Percentiles rank a stretch among this genome's conserved stretches.
These are phyloP conservation scores for Nymphalis io DNA, from an alignment of 1,140 invertebrate genomes.

Conservation along the genomic window DNA sequence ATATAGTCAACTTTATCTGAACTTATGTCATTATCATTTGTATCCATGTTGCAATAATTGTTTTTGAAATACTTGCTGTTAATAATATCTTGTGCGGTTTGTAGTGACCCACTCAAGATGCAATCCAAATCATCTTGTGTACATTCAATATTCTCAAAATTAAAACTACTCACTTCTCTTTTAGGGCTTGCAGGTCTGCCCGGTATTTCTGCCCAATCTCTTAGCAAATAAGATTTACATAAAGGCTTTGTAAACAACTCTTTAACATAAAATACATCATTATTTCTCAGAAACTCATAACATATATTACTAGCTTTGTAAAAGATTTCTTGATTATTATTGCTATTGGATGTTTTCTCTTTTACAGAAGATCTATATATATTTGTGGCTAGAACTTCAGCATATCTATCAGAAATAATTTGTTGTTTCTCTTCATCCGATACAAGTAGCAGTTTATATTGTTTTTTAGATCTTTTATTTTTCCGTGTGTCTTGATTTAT, in stretches of 20 bases:
- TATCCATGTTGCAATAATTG: slow-evolving; percentile 3
- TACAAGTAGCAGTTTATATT: slow-evolving; percentile 59
- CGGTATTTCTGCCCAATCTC: slow-evolving; percentile 74
- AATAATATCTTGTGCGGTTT: slow-evolving; percentile 48
- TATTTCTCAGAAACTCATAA: slow-evolving; percentile 58
- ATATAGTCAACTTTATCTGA: not conserved
- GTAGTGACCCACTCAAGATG: slow-evolving; percentile 62
- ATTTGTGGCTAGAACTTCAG: slow-evolving; percentile 61
- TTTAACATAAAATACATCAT: slow-evolving; percentile 76
- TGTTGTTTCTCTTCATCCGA: slow-evolving; percentile 59
- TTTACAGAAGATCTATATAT: slow-evolving; percentile 35
- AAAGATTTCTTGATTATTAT: slow-evolving; percentile 40
- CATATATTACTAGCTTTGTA: slow-evolving; percentile 52
- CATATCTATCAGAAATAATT: slow-evolving; percentile 62
- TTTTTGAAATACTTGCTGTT: slow-evolving; percentile 34
- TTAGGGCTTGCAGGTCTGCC: slow-evolving; percentile 71
- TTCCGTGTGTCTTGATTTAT: slow-evolving; percentile 43
- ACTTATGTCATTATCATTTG: not conserved
- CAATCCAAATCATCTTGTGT: slow-evolving; percentile 64
- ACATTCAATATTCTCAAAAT: slow-evolving; percentile 57
- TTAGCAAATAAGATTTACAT: slow-evolving; percentile 65
- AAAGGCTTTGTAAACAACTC: slow-evolving; percentile 53
- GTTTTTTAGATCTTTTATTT: slow-evolving; percentile 49
- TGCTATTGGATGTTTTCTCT: slow-evolving; percentile 11
- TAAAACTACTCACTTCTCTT: slow-evolving; percentile 39